Evolutionary conservation across 1,140 invertebrate species (phyloP).

Genomic region (Eriosoma lanigerum): DNA sequence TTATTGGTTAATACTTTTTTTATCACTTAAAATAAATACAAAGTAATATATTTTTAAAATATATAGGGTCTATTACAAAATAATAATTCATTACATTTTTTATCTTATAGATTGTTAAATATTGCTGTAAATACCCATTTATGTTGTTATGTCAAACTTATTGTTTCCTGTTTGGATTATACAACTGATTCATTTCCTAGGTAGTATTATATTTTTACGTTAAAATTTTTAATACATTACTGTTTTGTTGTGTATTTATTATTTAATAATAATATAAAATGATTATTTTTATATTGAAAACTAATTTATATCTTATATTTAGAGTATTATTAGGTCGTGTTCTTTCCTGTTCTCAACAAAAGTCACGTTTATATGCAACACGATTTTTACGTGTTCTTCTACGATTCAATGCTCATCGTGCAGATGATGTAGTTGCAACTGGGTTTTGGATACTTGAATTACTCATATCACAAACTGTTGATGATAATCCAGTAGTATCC

Average conservation of each 20-base stretch:
- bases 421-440: conserved; percentile 59
- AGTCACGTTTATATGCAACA: conserved; percentile 83
- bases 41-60: too few species aligned
- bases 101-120: conserved; percentile 41
- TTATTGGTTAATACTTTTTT: too few species aligned
- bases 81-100: background rate
- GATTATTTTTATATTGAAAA: conserved; percentile 53
- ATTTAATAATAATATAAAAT: background rate
- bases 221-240: conserved; percentile 38
- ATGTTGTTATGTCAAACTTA: conserved; percentile 89
- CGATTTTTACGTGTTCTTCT: conserved; percentile 85
- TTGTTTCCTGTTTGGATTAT: conserved; percentile 87
- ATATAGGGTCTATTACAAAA: background rate
- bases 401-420: conserved; percentile 65
- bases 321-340: conserved; percentile 70
- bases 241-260: background rate
- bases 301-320: conserved; percentile 52
- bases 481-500: conserved; percentile 74
- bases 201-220: conserved; percentile 58
- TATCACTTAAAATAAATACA: too few species aligned
- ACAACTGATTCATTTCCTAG: conserved; percentile 70
- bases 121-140: conserved; percentile 65
- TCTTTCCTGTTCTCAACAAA: conserved; percentile 68
- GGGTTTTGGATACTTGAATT: conserved; percentile 77
- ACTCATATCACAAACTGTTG: conserved; percentile 78